Evolutionary conservation across 1,140 invertebrate species (phyloP).

Genomic region (Diuraphis noxia): DNA sequence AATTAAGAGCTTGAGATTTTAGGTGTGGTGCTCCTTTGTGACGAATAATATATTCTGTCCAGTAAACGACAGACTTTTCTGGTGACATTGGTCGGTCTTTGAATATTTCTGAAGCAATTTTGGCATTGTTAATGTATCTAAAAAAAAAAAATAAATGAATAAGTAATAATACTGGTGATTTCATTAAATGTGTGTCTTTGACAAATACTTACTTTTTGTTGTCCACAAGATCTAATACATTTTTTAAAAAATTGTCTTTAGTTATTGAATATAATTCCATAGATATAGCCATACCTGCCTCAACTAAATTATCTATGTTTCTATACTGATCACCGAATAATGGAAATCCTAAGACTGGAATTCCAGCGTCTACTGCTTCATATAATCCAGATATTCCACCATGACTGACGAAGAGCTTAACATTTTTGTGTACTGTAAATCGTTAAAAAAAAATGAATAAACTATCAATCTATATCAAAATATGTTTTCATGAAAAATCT

Average conservation of each 20-base stretch:
- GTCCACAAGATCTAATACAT: not conserved
- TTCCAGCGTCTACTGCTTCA: slow-evolving; percentile 71
- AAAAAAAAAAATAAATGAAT: not conserved
- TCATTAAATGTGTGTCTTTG: not conserved
- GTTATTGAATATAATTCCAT: slow-evolving; percentile 60
- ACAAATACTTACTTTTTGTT: not conserved
- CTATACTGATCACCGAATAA: slow-evolving; percentile 67
- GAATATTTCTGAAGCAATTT: slow-evolving; percentile 61
- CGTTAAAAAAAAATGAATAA: not conserved
- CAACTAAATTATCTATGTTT: slow-evolving; percentile 59
- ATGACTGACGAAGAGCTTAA: slow-evolving; percentile 71
- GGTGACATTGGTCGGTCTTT: slow-evolving; percentile 70
- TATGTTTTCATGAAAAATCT: slow-evolving; percentile 53
- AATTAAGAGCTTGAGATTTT: slow-evolving; percentile 38
- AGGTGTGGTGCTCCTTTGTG: slow-evolving; percentile 67
- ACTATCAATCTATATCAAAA: not conserved
- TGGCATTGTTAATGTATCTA: slow-evolving; percentile 59
- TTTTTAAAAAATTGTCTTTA: slow-evolving; percentile 53
- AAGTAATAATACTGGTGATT: too few species aligned
- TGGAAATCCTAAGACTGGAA: slow-evolving; percentile 72
- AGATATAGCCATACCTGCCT: slow-evolving; percentile 58
- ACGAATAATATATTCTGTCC: slow-evolving; percentile 72
- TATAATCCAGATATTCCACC: slow-evolving; percentile 59
- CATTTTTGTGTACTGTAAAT: slow-evolving; percentile 67
- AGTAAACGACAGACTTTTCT: slow-evolving; percentile 69